Base-by-base conservation (phyloP, 2,113 vertebrate genomes). In the Oncorhynchus kisutch region DNA sequence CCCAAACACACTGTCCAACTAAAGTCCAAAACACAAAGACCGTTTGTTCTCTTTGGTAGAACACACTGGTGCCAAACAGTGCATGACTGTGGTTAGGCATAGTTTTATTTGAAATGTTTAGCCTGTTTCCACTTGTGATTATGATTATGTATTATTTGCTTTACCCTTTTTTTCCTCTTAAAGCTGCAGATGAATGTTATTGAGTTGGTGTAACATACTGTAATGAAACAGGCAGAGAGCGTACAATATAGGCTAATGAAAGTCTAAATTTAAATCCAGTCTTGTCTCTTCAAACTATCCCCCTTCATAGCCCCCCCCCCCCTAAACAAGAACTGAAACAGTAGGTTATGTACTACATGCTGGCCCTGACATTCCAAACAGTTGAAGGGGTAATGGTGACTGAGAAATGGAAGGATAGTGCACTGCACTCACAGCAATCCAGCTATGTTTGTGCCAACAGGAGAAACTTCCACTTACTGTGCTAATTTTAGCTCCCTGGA, bases 401-500 rank as follows among this genome's bases (percentile, higher is more conserved):
- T 72, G 71, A 16, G 20, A 72, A 31, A 18, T 18, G 69, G 14
- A 72, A 68, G 27, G 54, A 16, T 72, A 20, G 25, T 29, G 39
- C 25, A 24, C 49, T 51, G 39, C 39, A 45, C 68, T 22, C 54
- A 57, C 45, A 8, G 34, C 27, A 25, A 45, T 49, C 62, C 31
- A 18, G 71, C 66, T 67, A 27, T 54, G 48, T 70, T 72, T 74
- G 20, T 73, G 31, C 7, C 18, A 72, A 34, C 34, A 57, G 57
- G 70, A 67, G 18, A 76, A 78, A 59, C 69, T 31, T 62, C 24
- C 49, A 49, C 51, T 54, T n/a, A 59, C 8, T 27, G 67, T 3
- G 34, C 71, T 74, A 70, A 81, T 73, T 78, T 51, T 71, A 65
- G 27, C 20, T 69, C 45, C 31, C 4, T 20, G 14, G 31, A 45